Evolutionary conservation across 2,888 invertebrate species (phyloP), one percentile per base, ranked within the genome.

Genomic region (Hofmannophila pseudospretella): DNA sequence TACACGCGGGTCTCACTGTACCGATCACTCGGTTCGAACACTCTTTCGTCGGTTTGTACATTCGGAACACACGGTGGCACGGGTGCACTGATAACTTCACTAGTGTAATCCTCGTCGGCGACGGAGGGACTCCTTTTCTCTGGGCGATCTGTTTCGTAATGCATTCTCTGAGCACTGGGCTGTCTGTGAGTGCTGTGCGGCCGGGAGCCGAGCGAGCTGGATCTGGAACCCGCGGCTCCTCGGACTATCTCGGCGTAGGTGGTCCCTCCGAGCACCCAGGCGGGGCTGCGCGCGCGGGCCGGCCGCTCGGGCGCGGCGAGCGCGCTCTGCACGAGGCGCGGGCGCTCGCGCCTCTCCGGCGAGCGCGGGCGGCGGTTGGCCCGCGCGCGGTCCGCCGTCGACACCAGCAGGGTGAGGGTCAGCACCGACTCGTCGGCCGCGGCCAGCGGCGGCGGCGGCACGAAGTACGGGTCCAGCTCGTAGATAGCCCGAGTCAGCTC

Each of bases 171-270:
- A 46, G 38, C 47, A 38, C 43, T 39, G 34, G 28, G 28, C 8
- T 33, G 43, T 47, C 61, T 53, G 13, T 57, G 63, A 14, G 60
- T 54, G 41, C 67, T 61, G 36, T 58, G 54, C 20, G 58, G 56
- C 38, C 69, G 53, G 22, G 70, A 68, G 39, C 63, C 60, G 8
- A 64, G 58, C 32, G 84, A 73, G 60, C 74, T 71, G 42, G 82
- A 76, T 45, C 84, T 62, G 29, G 77, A 78, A 61, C 66, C 61
- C 45, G 61, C 58, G 46, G 61, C 58, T 82, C 94, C 94, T 51
- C 91, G 89, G 42, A 95, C 88, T 46, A 95, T 92, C 75, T 94
- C 94, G 32, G 95, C 94, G 70, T 95, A 95, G 31, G 94, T 90
- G 32, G 93, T 90, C 13, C 91, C 91, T 19, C 93, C 93, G 2